A percentile compares a stretch with the other conserved stretches of the same genome.
Conservation (phyloP, 1,140 invertebrate species). For the Whitmania pigra region DNA sequence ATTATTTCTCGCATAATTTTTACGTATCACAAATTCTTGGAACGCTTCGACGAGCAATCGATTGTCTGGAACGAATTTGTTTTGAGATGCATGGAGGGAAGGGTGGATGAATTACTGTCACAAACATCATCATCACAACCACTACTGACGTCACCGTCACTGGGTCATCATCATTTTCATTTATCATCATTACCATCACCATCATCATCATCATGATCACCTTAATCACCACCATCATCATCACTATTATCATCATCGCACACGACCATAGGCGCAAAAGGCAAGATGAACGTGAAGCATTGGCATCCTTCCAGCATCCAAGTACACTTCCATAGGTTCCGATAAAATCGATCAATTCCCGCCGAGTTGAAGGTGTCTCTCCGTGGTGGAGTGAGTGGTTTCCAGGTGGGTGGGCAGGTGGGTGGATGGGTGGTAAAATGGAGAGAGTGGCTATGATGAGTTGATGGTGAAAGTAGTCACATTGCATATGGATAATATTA, state of each 20-base stretch:
- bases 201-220: neutral
- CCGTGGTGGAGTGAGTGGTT: neutral
- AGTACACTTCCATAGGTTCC: neutral
- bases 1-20: too few species aligned
- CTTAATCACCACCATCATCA: neutral
- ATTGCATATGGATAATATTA: too few species aligned
- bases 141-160: conserved; percentile 1
- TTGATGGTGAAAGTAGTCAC: too few species aligned
- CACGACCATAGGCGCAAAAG: neutral
- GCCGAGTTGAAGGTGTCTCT: neutral
- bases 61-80: too few species aligned
- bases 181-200: neutral
- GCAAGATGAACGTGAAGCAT: neutral
- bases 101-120: neutral
- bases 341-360: neutral
- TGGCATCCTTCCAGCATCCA: neutral
- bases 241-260: neutral
- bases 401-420: neutral
- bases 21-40: too few species aligned
- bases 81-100: too few species aligned
- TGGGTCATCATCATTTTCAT: neutral
- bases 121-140: conserved; percentile 9
- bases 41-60: too few species aligned
- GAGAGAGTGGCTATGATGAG: too few species aligned
- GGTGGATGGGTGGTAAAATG: neutral